phyloP scores from a whole-genome alignment of 2,797 vertebrate species.

The Vultur gryphus region DNA sequence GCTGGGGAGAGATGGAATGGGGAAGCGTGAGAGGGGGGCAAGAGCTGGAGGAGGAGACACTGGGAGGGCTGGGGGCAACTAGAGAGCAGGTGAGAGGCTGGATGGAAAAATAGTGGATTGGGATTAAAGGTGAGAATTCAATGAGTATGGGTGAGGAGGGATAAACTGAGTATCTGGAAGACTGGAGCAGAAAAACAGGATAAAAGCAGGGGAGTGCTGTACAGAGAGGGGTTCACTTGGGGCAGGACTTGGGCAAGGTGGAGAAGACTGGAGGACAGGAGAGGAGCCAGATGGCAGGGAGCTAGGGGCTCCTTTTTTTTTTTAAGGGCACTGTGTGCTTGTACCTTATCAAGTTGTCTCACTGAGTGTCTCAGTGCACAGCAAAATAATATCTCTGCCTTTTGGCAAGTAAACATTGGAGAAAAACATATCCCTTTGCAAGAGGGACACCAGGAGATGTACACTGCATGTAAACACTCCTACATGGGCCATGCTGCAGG shows the following conservation, averaged over 20 bases:
- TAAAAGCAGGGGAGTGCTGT: not conserved
- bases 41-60: not conserved
- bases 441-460: not conserved
- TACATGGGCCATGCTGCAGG: not conserved
- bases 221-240: not conserved
- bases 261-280: not conserved
- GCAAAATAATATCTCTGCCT: not conserved
- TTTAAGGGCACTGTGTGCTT: not conserved
- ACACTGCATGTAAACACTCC: rapidly evolving
- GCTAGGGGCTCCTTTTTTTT: not conserved
- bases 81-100: not conserved
- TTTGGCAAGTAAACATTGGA: not conserved
- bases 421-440: not conserved
- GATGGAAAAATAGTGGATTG: not conserved
- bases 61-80: not conserved
- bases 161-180: not conserved
- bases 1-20: not conserved
- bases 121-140: not conserved
- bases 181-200: not conserved
- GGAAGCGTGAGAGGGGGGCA: not conserved
- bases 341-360: not conserved
- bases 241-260: not conserved
- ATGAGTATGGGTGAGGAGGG: not conserved
- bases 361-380: not conserved
- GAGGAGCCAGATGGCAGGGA: not conserved